These are phyloP conservation scores for Ooceraea biroi DNA, from an alignment of 1,140 invertebrate genomes.

Conservation along the genomic window DNA sequence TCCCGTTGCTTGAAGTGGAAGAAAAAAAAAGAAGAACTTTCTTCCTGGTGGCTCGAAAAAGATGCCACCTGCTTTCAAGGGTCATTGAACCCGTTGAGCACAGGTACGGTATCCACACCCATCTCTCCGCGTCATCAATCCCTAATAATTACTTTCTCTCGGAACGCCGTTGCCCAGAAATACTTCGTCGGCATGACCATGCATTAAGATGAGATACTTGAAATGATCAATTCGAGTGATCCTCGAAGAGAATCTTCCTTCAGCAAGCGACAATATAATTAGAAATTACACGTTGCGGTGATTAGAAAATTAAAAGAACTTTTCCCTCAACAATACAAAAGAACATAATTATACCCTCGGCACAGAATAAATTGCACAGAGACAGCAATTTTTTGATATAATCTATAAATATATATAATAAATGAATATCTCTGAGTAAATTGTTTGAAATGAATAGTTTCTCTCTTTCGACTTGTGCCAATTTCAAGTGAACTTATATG, in stretches of 20 bases:
- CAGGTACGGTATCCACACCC: conserved; percentile 65
- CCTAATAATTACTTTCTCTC: conserved; percentile 73
- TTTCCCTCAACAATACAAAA: background rate
- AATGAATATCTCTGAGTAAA: background rate
- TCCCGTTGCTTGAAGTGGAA: conserved; percentile 3
- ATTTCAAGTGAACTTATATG: conserved; percentile 32
- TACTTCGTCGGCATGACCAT: background rate
- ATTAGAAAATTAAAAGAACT: background rate
- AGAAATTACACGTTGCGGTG: background rate
- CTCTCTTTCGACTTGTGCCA: conserved; percentile 20
- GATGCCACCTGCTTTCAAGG: conserved; percentile 74
- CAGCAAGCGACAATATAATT: conserved; percentile 1
- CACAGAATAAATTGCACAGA: background rate
- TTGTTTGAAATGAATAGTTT: conserved; percentile 17
- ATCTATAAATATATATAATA: background rate
- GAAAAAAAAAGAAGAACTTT: conserved; percentile 64
- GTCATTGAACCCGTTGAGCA: conserved; percentile 59
- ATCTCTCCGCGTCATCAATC: conserved; percentile 65
- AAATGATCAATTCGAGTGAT: background rate
- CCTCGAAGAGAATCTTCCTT: background rate
- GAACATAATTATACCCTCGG: background rate
- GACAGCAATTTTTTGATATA: background rate
- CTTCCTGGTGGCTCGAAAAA: conserved; percentile 62
- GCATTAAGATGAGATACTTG: background rate
- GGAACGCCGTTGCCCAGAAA: background rate